phyloP scores from a whole-genome alignment of 2,113 vertebrate species.

The Lepus timidus region DNA sequence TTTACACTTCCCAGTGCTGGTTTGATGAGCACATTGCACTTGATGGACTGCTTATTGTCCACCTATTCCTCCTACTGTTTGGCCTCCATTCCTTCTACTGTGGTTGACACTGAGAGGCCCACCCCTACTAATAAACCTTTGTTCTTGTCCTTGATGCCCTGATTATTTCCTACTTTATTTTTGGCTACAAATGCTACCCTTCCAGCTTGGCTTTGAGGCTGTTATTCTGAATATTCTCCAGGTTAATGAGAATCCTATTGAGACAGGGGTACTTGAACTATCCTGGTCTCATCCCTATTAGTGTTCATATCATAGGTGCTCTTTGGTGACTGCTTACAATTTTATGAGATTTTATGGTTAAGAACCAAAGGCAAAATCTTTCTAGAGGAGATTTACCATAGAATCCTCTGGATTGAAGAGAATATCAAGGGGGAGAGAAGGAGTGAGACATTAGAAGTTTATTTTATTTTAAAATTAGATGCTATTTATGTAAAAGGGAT shows the following conservation, averaged over 20 bases:
- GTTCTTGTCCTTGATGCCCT: neutral
- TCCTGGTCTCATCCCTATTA: neutral
- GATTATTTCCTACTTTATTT: neutral
- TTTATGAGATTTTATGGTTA: neutral
- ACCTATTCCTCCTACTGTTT: neutral
- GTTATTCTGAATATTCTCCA: neutral
- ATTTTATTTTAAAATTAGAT: neutral
- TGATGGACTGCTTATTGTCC: neutral
- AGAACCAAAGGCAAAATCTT: neutral
- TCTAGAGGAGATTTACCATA: neutral
- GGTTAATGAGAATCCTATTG: neutral
- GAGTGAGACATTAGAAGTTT: accelerated
- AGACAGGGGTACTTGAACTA: neutral
- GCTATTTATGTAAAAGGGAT: too few species aligned
- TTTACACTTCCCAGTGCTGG: neutral
- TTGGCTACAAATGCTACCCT: neutral
- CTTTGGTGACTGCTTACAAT: neutral
- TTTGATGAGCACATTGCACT: neutral
- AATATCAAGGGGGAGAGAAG: neutral
- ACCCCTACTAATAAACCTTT: neutral
- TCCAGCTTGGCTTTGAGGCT: neutral
- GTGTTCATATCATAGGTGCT: neutral
- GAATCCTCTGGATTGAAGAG: neutral
- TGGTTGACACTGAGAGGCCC: neutral
- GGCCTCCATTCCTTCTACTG: neutral